A percentile compares a stretch with the other conserved stretches of the same genome.
Evolutionary conservation across 2,888 invertebrate species (phyloP).

Genomic region (Acleris sparsana): DNA sequence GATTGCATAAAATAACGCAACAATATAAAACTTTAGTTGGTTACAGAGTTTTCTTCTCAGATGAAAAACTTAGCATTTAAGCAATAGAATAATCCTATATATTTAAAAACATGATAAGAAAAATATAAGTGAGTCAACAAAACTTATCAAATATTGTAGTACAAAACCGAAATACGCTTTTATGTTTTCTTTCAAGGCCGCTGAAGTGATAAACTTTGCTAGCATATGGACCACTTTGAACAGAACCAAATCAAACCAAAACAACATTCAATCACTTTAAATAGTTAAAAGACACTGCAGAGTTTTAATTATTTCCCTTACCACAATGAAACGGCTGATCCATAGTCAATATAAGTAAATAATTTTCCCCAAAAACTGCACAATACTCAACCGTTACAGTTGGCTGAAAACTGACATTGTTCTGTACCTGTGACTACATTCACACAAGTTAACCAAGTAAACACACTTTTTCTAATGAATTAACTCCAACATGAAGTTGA

Average conservation of each 20-base stretch:
- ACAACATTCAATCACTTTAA: neutral
- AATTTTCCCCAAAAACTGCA: slow-evolving; percentile 40
- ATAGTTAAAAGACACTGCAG: neutral
- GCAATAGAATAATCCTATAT: too few species aligned
- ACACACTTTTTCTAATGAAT: slow-evolving; percentile 47
- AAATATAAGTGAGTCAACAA: too few species aligned
- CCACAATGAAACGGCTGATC: slow-evolving; percentile 67
- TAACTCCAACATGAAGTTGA: slow-evolving; percentile 64
- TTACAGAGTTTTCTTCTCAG: too few species aligned
- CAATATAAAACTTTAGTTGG: too few species aligned
- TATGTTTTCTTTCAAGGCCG: too few species aligned
- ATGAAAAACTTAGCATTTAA: too few species aligned
- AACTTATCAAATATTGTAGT: too few species aligned
- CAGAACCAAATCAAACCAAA: neutral
- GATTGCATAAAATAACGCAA: too few species aligned
- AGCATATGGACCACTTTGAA: slow-evolving; percentile 12
- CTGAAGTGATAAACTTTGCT: neutral
- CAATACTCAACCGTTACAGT: slow-evolving; percentile 55
- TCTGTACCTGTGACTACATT: slow-evolving; percentile 63
- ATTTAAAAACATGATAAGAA: too few species aligned
- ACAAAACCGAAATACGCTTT: too few species aligned
- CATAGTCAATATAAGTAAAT: slow-evolving; percentile 49
- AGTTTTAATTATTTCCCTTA: slow-evolving; percentile 48
- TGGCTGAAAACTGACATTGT: slow-evolving; percentile 65
- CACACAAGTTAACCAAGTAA: slow-evolving; percentile 53